These are phyloP conservation scores for Cherax quadricarinatus DNA, from an alignment of 1,140 invertebrate genomes.

Conservation along the genomic window DNA sequence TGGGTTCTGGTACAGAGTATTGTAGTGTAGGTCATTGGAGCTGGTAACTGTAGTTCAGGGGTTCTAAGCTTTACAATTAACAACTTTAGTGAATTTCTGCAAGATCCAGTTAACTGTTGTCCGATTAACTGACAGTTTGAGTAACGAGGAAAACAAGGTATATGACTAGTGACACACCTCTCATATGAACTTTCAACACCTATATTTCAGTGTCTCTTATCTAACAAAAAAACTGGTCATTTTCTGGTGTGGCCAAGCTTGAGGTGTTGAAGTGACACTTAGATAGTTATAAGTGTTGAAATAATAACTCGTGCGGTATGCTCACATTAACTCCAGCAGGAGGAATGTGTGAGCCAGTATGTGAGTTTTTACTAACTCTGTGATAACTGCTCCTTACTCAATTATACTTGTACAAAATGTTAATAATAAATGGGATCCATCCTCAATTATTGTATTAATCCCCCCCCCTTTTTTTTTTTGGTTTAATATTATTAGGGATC, in stretches of 20 bases:
- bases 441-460: not conserved
- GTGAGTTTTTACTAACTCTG: conserved; percentile 6
- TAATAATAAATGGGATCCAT: conserved; percentile 8
- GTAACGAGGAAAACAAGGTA: not conserved
- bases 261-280: not conserved
- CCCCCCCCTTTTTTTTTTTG: no score
- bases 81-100: not conserved
- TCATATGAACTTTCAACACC: not conserved
- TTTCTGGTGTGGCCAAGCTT: not conserved
- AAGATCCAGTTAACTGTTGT: not conserved
- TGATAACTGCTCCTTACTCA: not conserved
- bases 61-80: no score
- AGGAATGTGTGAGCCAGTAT: not conserved
- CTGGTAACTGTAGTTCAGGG: no score
- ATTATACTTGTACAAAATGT: not conserved
- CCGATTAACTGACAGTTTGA: conserved; percentile 11
- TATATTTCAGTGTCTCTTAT: not conserved
- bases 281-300: not conserved
- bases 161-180: not conserved
- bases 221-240: not conserved
- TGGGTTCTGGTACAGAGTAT: not conserved
- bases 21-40: no score
- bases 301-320: not conserved
- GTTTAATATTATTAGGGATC: no score
- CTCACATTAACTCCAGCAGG: not conserved